Evolutionary conservation across 2,888 invertebrate species (phyloP), one percentile per base, ranked within the genome.

Genomic region (Epinotia nisella): DNA sequence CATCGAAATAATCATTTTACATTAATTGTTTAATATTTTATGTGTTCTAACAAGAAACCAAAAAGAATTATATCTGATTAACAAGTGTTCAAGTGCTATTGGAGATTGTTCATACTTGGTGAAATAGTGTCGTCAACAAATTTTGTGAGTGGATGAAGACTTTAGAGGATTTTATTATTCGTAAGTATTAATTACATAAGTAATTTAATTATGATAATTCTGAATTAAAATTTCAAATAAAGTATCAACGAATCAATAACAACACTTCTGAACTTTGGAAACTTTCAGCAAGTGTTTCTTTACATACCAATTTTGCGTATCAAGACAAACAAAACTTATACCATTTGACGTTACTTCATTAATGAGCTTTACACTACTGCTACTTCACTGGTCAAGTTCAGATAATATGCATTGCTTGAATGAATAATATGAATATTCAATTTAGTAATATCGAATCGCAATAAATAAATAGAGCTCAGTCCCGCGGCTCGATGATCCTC

Each of bases 11-110:
- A 79, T 78, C 65, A 76, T 78, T 45, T 51, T 24, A 15, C 10
- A 65, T 67, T 49, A 56, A 62, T 70, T 51, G 68, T 70, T 75
- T 68, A 35, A 55, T 71, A 68, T 62, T 65, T 76, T 76, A 78
- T 79, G 91, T 92, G 90, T 74, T 90, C 87, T 80, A 85, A 90
- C 83, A 87, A 90, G 88, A 91, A 88, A 88, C 87, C 85, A 82
- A 86, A 81, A 86, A 83, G 86, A 87, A 85, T 85, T 79, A 75
- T 79, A 76, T 78, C 80, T 71, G 77, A 81, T 85, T 84, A 78
- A 86, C 88, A 87, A 82, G 84, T 81, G 78, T 78, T 83, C 78
- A 81, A 81, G 91, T 91, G 90, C 80, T 83, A 82, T 79, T 82
- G 83, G 85, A 87, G 85, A 87, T 89, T 86, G 86, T 87, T 87